Evolutionary conservation across 2,888 invertebrate species (phyloP).

Genomic region (Sturmia bella): DNA sequence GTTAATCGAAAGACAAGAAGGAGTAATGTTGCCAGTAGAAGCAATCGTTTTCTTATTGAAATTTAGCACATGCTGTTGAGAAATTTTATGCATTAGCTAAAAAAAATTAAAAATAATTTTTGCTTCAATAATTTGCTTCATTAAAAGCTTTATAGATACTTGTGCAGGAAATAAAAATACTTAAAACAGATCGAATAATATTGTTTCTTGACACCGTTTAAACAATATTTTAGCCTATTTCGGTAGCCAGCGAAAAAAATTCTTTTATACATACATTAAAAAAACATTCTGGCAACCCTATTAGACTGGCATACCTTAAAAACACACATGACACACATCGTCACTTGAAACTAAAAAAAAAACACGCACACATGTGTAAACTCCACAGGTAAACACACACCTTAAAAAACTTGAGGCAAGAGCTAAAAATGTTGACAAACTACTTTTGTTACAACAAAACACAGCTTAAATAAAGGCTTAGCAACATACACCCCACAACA

Average conservation of each 20-base stretch:
- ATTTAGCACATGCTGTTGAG: no score
- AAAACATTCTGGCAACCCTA: background rate
- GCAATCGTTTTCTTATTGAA: no score
- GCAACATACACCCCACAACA: constrained; percentile 36
- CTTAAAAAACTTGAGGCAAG: constrained; percentile 21
- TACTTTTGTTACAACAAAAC: constrained; percentile 56
- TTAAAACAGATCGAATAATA: no score
- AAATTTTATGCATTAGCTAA: no score
- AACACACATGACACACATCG: constrained; percentile 9
- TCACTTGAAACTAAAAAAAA: background rate
- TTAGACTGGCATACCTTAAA: constrained; percentile 2
- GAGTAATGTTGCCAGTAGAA: background rate
- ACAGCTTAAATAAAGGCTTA: constrained; percentile 52
- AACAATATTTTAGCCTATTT: no score
- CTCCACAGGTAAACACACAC: constrained; percentile 6
- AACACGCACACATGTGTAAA: background rate
- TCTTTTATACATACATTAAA: background rate
- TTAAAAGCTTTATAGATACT: no score
- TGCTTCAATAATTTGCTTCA: no score
- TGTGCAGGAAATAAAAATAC: no score
- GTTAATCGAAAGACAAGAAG: no score
- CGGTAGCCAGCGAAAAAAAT: no score
- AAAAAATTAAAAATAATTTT: no score
- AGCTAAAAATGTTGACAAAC: constrained; percentile 69
- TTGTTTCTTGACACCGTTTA: no score